These are phyloP conservation scores for Himalopsyche kuldschensis DNA, from an alignment of 2,888 invertebrate species.

Conservation along the genomic window DNA sequence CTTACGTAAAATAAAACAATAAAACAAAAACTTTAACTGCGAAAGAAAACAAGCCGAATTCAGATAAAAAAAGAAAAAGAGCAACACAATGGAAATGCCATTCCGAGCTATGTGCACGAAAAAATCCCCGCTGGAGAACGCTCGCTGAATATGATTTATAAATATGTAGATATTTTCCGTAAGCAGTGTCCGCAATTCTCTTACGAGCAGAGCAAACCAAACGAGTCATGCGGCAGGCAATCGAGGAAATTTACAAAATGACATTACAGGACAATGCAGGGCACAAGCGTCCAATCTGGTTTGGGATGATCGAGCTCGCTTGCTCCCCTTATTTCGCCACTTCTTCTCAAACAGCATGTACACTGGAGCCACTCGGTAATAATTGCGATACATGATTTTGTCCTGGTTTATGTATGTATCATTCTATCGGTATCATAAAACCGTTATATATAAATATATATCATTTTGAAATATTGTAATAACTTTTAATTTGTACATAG, in stretches of 20 bases:
- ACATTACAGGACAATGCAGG: constrained; percentile 15
- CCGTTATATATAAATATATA: too few species aligned
- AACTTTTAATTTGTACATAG: too few species aligned
- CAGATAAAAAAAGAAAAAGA: background rate
- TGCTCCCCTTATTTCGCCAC: background rate
- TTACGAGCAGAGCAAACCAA: background rate
- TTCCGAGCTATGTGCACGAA: background rate
- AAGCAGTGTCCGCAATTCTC: background rate
- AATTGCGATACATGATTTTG: too few species aligned
- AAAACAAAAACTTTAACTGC: background rate
- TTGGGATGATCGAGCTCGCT: background rate
- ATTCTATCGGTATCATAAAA: too few species aligned
- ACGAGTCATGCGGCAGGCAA: constrained; percentile 1
- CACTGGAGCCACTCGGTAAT: too few species aligned
- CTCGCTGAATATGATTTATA: background rate
- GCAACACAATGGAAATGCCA: background rate
- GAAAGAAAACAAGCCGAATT: background rate
- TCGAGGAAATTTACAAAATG: constrained; percentile 18
- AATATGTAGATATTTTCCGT: background rate
- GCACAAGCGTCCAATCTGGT: background rate
- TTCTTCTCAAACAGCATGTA: background rate
- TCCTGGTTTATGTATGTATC: too few species aligned
- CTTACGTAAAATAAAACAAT: background rate
- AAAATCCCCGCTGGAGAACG: background rate
- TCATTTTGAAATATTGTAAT: too few species aligned